Evolutionary conservation across 1,140 invertebrate genomes (phyloP).

Genomic region (Callitettix versicolor): DNA sequence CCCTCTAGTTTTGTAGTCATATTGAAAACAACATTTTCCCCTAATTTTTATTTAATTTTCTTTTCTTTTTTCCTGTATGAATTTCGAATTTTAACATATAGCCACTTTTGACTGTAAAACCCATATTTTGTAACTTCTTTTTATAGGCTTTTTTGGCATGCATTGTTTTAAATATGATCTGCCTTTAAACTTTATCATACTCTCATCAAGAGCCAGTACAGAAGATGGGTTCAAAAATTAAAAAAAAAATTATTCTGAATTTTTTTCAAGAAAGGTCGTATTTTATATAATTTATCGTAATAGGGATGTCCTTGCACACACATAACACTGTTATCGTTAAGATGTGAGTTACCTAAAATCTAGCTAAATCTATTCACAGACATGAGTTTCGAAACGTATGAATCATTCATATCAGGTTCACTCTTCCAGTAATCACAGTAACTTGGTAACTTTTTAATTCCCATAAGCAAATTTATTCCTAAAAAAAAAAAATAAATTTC

Average conservation of each 20-base stretch:
- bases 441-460: conserved; percentile 24
- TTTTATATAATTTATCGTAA: conserved; percentile 28
- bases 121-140: conserved; percentile 31
- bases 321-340: conserved; percentile 26
- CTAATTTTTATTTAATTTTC: neutral
- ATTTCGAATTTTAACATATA: conserved; percentile 19
- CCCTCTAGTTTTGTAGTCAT: conserved; percentile 1
- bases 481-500: too few relatives aligned
- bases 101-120: too few relatives aligned
- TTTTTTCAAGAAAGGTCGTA: conserved; percentile 20
- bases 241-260: conserved; percentile 10
- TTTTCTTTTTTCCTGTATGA: conserved; percentile 22
- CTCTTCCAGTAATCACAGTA: conserved; percentile 31
- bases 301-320: conserved; percentile 15
- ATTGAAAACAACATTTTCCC: conserved; percentile 19
- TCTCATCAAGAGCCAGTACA: conserved; percentile 15
- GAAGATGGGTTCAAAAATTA: conserved; percentile 10
- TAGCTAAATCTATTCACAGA: conserved; percentile 33
- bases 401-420: conserved; percentile 29
- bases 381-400: conserved; percentile 31
- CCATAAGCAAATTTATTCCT: too few relatives aligned
- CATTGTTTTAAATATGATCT: conserved; percentile 28
- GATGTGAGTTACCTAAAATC: conserved; percentile 27
- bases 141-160: conserved; percentile 29
- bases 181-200: conserved; percentile 24